These are phyloP conservation scores for Pogona vitticeps DNA, from an alignment of 2,113 vertebrate genomes.

Conservation along the genomic window DNA sequence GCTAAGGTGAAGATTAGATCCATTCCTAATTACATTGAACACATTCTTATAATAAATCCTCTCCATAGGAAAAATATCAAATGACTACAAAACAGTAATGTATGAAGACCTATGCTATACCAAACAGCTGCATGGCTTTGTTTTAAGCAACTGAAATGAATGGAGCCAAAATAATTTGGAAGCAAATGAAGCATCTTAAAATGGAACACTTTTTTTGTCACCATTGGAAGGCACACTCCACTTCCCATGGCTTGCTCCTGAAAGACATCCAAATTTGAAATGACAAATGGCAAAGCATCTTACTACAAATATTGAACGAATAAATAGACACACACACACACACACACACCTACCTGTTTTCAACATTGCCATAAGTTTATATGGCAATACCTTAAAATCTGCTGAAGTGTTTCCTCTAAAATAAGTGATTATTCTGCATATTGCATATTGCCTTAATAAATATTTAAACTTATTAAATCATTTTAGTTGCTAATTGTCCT, in stretches of 20 bases:
- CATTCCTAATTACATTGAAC: neutral
- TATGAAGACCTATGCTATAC: neutral
- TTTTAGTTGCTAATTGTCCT: conserved; percentile 1
- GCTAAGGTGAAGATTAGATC: neutral
- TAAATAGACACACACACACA: too few species aligned
- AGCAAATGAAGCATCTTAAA: conserved; percentile 8
- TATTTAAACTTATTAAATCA: conserved; percentile 41
- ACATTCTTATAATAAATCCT: neutral
- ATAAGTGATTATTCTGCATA: conserved; percentile 45
- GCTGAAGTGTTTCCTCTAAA: conserved; percentile 36
- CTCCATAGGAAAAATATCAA: neutral
- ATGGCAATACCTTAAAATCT: conserved; percentile 50
- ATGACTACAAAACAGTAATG: neutral
- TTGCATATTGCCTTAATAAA: conserved; percentile 42
- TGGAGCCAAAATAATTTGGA: neutral
- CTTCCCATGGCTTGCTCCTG: conserved; percentile 46
- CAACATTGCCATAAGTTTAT: conserved; percentile 54
- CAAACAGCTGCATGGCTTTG: neutral
- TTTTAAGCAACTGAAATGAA: neutral
- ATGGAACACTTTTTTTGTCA: conserved; percentile 37
- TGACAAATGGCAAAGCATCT: conserved; percentile 53
- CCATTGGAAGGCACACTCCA: conserved; percentile 40
- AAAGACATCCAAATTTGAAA: conserved; percentile 58
- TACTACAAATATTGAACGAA: conserved; percentile 63
- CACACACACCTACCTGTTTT: too few species aligned